Conservation (phyloP, 2,888 invertebrate genomes). For the Cerastis rubricosa region DNA sequence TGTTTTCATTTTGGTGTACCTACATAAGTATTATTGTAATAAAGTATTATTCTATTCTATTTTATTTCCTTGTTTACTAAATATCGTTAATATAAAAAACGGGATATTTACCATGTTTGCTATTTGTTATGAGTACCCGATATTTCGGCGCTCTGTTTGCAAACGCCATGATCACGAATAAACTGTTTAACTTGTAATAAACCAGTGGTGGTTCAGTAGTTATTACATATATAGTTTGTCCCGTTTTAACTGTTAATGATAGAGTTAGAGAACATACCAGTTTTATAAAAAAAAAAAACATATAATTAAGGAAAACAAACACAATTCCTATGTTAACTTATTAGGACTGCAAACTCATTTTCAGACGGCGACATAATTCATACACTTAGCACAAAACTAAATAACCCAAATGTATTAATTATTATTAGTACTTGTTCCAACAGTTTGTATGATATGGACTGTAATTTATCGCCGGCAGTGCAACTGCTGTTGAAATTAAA, state of each 20-base stretch:
- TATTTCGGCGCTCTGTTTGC: neutral
- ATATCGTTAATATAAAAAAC: neutral
- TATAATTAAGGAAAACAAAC: neutral
- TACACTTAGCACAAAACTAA: neutral
- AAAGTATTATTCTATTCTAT: too few relatives aligned
- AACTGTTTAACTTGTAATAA: too few relatives aligned
- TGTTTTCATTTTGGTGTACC: too few relatives aligned
- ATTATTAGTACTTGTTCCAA: constrained; percentile 19
- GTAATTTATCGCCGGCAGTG: constrained; percentile 57
- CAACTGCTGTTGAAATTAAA: constrained; percentile 61
- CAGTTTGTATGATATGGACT: constrained; percentile 50
- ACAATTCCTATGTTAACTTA: neutral
- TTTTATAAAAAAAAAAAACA: too few relatives aligned
- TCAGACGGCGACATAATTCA: neutral
- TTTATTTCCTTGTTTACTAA: neutral
- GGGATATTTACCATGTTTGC: neutral
- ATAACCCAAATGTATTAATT: constrained; percentile 7
- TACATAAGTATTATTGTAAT: too few relatives aligned
- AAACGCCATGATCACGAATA: too few relatives aligned
- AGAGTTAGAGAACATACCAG: too few relatives aligned
- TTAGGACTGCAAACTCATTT: neutral
- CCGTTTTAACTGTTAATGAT: too few relatives aligned
- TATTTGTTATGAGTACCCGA: too few relatives aligned
- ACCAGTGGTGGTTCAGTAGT: too few relatives aligned
- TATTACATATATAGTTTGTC: too few relatives aligned